Base-by-base conservation (phyloP, 2,797 vertebrate genomes). In the Cyclopterus lumpus region DNA sequence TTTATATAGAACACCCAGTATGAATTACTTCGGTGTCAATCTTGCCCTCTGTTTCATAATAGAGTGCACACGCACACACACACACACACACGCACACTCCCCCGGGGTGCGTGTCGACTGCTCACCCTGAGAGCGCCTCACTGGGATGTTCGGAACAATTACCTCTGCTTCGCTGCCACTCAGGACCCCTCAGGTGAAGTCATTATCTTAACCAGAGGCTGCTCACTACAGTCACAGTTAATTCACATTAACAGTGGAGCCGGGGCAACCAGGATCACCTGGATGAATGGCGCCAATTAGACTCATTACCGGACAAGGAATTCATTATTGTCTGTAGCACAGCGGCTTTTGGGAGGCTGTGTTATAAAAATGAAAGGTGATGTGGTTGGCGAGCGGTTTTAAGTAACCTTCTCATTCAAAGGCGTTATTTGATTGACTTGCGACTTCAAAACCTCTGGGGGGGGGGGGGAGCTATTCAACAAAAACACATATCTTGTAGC, bases 61-160 rank as follows among this genome's bases (percentile, higher is more conserved):
- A 53, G 14, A 18, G 10, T 11, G 34, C 63, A 58, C 71, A 30
- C 79, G 65, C 53, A 40, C 58, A 49, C 66, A 55, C 80, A 72
- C 55, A 44, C 58, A 46, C 60, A 26, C 32, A 32, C 77, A 57
- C 70, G 16, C 70, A 12, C 64, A 51, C 72, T 44, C 76, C 34
- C 1, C 36, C 16, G 38, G 42, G 40, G 48, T 64, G 66, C 59
- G 83, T 12, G 36, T 49, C 42, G 79, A 53, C 57, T 76, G 82
- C 83, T 88, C 90, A 87, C 72, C 72, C 90, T 90, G 90, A 82
- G 87, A 86, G 91, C 72, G 40, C 73, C 90, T 92, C 83, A 88
- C 93, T 91, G 92, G 71, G 93, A 86, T 92, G 93, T 93, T 93
- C 77, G 32, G 86, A 92, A 91, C 88, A 88, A 94, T 93, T 93